Percentiles rank a stretch among this genome's conserved stretches.
Evolutionary conservation across 2,797 vertebrate genomes (phyloP).

Genomic region (Okamejei kenojei): DNA sequence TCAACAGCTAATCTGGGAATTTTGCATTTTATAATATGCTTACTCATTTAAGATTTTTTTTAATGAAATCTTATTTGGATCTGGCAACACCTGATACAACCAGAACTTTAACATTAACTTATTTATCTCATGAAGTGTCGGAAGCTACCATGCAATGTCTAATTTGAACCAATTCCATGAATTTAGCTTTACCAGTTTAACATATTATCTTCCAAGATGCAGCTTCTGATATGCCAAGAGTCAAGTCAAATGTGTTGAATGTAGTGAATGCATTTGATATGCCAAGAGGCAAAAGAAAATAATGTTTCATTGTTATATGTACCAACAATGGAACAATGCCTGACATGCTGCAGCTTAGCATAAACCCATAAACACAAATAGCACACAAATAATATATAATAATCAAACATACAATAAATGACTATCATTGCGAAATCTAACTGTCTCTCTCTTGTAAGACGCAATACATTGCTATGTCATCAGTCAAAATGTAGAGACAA

Average conservation of each 20-base stretch:
- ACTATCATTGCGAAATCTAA: background rate
- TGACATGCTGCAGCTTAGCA: no score
- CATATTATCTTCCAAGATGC: no score
- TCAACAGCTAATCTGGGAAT: background rate
- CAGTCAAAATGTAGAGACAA: no score
- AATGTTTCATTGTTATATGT: no score
- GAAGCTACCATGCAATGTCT: background rate
- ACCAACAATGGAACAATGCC: no score
- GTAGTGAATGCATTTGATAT: no score
- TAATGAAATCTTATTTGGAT: no score
- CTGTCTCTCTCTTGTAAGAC: background rate
- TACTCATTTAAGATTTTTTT: background rate
- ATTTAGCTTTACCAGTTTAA: background rate
- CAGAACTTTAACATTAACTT: background rate
- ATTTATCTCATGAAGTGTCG: background rate
- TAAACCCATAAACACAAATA: background rate
- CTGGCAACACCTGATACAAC: background rate
- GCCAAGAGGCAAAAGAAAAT: no score
- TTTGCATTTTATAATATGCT: background rate
- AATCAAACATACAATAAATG: no score
- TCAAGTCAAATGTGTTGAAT: no score
- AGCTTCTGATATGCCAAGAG: no score
- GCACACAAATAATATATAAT: background rate
- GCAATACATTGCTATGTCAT: background rate
- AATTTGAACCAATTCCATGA: background rate